Evolutionary conservation across 2,888 invertebrate species (phyloP), one percentile per base, ranked within the genome.

Genomic region (Portevinia maculata): DNA sequence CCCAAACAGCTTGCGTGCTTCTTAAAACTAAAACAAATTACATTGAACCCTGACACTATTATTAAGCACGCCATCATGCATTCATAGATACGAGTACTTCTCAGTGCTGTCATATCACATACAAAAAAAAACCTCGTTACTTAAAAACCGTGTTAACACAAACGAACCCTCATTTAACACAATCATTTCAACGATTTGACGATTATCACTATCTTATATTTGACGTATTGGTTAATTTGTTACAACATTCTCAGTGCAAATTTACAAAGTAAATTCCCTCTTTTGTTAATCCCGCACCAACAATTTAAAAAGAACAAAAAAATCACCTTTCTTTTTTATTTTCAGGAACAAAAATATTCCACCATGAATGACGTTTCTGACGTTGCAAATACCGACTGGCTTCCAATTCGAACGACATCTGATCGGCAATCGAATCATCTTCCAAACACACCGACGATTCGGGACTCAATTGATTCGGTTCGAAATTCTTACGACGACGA

Each of bases 291-390:
- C 41, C 55, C 39, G 34, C 3, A 48, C 37, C 59, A 71, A 28
- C n/a, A 21, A 41, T 44, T 9, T 15, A 55, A 60, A 41, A 55
- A 6, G 37, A 59, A 60, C n/a, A 50, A 11, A 57, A 11, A 75
- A 84, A 84, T 88, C 87, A 95, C 94, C 94, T 95, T 92, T 93
- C 92, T 86, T 93, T 93, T 79, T 93, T 92, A 87, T 94, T 94
- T 87, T 96, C 96, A 57, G 95, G 94, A 50, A 95, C 94, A 89
- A 96, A 96, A 84, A 96, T 95, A 90, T 96, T 96, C 96, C 96
- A 97, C 96, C 96, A 97, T 39, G 96, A 96, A 39, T 94, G 94
- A 83, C 96, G 92, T 89, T 96, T 96, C 89, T 95, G 91, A 85
- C 90, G 91, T 86, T 86, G 86, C 86, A 69, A 86, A 83, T 69